These are phyloP conservation scores for Apus apus DNA, from an alignment of 2,113 vertebrate species.

Conservation along the genomic window DNA sequence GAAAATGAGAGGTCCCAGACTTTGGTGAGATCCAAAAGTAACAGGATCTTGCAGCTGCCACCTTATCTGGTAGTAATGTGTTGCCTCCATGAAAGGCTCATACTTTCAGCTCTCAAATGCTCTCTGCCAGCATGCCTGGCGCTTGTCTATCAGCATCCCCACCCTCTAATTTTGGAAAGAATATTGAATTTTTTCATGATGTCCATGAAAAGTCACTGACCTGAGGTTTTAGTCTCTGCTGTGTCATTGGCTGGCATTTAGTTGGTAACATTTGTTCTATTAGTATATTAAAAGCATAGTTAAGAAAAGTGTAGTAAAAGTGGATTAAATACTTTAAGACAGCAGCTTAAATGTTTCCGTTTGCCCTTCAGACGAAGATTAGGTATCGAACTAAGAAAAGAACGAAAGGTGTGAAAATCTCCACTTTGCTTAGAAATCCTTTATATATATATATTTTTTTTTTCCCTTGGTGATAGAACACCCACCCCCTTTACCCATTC, in stretches of 20 bases:
- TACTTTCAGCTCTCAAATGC: neutral
- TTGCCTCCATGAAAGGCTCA: neutral
- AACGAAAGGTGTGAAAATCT: neutral
- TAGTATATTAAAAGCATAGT: neutral
- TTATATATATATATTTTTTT: too few species aligned
- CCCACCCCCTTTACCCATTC: neutral
- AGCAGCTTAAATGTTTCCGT: neutral
- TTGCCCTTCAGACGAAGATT: neutral
- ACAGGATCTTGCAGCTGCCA: neutral
- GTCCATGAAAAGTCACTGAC: slow-evolving; percentile 8
- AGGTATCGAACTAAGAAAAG: neutral
- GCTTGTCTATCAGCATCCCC: neutral
- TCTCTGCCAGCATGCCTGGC: neutral
- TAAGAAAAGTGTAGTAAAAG: neutral
- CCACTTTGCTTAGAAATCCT: neutral
- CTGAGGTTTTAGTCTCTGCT: slow-evolving; percentile 31
- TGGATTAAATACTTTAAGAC: neutral
- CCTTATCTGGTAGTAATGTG: neutral
- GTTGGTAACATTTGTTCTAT: neutral
- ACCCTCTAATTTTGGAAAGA: slow-evolving; percentile 21
- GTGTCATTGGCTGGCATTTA: neutral
- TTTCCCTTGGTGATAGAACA: neutral
- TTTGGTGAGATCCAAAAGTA: neutral
- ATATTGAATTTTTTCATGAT: neutral
- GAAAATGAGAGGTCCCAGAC: neutral